Base-by-base conservation (phyloP, 2,888 invertebrate species). In the Brachypalpus laphriformis region DNA sequence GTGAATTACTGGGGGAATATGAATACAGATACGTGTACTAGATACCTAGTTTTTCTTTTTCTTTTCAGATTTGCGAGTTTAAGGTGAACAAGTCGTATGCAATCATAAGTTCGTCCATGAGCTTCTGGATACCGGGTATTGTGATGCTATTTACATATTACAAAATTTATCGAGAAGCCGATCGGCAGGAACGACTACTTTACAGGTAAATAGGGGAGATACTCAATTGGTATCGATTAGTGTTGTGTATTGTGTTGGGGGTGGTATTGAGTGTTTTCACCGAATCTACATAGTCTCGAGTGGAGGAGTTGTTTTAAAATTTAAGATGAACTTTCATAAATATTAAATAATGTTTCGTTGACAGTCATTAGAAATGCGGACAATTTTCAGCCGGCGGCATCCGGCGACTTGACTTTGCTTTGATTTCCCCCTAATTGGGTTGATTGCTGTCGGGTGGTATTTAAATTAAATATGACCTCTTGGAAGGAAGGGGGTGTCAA, bases 81-180 rank as follows among this genome's bases (percentile, higher is more conserved):
- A 95, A 95, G 87, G 97, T 97, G 90, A 98, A 98, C 92, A 95
- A 95, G 91, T 94, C 95, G 81, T 98, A 98, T 89, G 97, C 97
- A 66, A 95, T 98, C 88, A 94, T 98, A 85, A 97, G 97, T 70
- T 97, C 97, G 87, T 95, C 97, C 92, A 96, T 98, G 88, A 97
- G 97, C 91, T 98, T 98, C 91, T 98, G 98, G 98, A 95, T 97
- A 85, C 98, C 98, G 0, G 97, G 97, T 49, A 95, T 97, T 90
- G 97, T 98, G 78, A 98, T 98, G 98, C 94, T 98, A 88, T 95
- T 95, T 89, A 98, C 97, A 95, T 98, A 98, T 92, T 97, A 96
- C 93, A 95, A 96, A 92, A 97, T 97, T 89, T 97, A 97, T 91
- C 93, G 95, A 90, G 97, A 97, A 89, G 97, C 97, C 2, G 96